Evolutionary conservation across 2,797 vertebrate genomes (phyloP), one percentile per base, ranked within the genome.

Genomic region (Mionectes olivaceus): DNA sequence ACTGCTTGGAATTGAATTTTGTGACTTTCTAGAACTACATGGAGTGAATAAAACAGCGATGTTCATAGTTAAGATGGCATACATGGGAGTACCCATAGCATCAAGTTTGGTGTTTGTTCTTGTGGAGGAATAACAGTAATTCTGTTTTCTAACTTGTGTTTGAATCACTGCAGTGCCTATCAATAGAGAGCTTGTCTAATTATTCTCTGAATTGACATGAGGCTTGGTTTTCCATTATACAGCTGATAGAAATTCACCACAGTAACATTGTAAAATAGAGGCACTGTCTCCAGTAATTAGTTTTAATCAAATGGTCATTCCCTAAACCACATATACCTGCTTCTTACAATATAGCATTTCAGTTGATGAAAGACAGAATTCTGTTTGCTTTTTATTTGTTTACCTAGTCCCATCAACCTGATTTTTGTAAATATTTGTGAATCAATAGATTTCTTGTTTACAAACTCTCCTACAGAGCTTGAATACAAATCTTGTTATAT

Each of bases 401-500:
- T 93, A 43, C 37, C 67, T 80, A 19, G 16, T 67, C 52, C 63
- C n/a, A 60, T 71, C 41, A 33, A 43, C 55, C 41, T 71, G 44
- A 81, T 57, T 65, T 50, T 77, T 83, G 49, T 63, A 84, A 92
- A 86, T 91, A 76, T 79, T 95, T 90, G 44, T 46, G 37, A 83
- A 71, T 77, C 49, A 37, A n/a, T 64, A 24, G 39, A 39, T 85
- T 79, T 32, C 12, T 83, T 82, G 53, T 90, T 95, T 95, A 64
- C n/a, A 71, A 56, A 13, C 35, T 77, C 13, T 87, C 44, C 32
- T 78, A 15, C 17, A 60, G 49, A 69, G 28, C 18, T 68, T 60
- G n/a, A 74, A 10, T 64, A 12, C 43, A 92, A 87, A 64, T 89
- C 71, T 89, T 74, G 33, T 65, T 80, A n/a, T 5, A 16, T 28